A percentile compares a stretch with the other conserved stretches of the same genome.
Evolutionary conservation across 2,888 invertebrate species (phyloP).

Genomic region (Macrophya alboannulata): DNA sequence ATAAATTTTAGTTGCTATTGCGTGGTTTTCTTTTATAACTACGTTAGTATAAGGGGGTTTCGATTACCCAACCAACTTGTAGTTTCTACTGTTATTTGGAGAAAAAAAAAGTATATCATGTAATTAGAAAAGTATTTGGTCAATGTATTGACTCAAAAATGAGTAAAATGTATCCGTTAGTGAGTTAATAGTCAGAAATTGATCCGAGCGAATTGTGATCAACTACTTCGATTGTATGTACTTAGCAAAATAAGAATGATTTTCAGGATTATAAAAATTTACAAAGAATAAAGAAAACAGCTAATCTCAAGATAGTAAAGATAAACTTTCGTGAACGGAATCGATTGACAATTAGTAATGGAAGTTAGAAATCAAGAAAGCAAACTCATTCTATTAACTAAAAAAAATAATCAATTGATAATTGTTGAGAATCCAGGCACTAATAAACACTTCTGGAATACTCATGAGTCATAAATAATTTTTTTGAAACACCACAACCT

Average conservation of each 20-base stretch:
- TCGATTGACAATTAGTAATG: not conserved
- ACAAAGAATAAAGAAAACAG: not conserved
- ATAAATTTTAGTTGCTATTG: conserved; percentile 50
- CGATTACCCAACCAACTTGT: not conserved
- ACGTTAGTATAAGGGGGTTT: not conserved
- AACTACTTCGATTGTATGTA: not conserved
- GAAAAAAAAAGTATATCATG: not conserved
- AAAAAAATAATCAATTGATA: not conserved
- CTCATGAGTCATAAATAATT: not conserved
- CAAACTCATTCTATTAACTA: not conserved
- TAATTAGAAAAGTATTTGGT: not conserved
- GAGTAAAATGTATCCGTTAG: not conserved
- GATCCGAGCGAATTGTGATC: not conserved
- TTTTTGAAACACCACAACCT: not conserved
- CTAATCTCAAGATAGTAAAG: not conserved
- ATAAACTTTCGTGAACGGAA: not conserved
- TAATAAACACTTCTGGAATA: conserved; percentile 44
- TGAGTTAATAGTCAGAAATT: not conserved
- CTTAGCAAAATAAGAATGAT: not conserved
- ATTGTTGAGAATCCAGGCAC: conserved; percentile 37
- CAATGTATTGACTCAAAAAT: not conserved
- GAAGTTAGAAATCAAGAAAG: not conserved
- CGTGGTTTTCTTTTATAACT: not conserved
- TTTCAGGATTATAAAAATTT: not conserved
- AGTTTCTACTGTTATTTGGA: not conserved